These are phyloP conservation scores for Trachelus tabidus DNA, from an alignment of 2,888 invertebrate species.

Conservation along the genomic window DNA sequence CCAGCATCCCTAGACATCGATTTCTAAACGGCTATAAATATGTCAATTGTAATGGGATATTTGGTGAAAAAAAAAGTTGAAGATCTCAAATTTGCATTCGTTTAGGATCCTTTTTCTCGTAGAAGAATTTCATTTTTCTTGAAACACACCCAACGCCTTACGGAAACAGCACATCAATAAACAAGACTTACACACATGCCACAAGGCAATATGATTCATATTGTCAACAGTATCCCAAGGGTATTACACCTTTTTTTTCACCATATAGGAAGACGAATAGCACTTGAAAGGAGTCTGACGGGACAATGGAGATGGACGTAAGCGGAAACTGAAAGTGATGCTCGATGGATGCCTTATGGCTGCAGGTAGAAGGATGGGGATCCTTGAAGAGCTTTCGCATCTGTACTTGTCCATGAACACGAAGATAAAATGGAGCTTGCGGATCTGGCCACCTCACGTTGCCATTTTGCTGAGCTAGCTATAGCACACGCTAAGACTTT, in stretches of 20 bases:
- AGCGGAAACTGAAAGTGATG: not conserved
- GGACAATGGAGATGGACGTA: not conserved
- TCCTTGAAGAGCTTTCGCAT: not conserved
- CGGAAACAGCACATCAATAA: not conserved
- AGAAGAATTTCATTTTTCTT: not conserved
- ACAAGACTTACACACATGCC: not conserved
- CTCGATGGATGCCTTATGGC: not conserved
- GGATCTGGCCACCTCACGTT: not conserved
- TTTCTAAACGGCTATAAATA: not conserved
- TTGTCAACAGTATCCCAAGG: not conserved
- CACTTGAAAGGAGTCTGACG: not conserved
- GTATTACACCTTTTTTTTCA: not conserved
- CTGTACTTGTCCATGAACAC: not conserved
- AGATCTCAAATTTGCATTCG: no score
- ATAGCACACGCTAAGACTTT: not conserved
- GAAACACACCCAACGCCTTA: not conserved
- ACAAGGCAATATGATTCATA: not conserved
- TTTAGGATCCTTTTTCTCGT: not conserved
- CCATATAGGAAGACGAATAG: not conserved
- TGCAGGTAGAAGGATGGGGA: not conserved
- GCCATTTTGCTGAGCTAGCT: not conserved
- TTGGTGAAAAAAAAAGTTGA: not conserved
- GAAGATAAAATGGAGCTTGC: not conserved
- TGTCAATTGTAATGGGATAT: not conserved
- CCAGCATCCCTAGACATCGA: not conserved